These are phyloP conservation scores for Sympetrum striolatum DNA, from an alignment of 2,888 invertebrate species.

Conservation along the genomic window DNA sequence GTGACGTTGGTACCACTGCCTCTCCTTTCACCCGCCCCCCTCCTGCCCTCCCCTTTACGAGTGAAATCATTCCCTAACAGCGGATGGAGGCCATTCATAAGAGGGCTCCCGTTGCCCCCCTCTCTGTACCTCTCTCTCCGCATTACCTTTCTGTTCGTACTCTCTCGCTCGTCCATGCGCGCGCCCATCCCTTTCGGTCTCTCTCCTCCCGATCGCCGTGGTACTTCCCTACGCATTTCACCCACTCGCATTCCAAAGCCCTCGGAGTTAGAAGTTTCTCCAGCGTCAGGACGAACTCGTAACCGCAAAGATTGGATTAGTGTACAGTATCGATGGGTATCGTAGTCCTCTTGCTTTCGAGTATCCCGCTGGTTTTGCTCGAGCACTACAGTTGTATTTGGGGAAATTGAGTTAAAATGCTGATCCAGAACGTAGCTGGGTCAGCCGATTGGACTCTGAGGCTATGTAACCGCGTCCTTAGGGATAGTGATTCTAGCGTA, in stretches of 20 bases:
- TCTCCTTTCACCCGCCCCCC: not conserved
- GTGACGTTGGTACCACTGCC: not conserved
- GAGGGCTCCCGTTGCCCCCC: not conserved
- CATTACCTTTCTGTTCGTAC: not conserved
- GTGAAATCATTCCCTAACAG: conserved; percentile 42
- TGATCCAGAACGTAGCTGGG: too few relatives aligned
- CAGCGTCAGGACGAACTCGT: too few relatives aligned
- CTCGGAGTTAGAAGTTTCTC: not conserved
- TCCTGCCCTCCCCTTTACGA: not conserved
- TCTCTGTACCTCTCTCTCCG: not conserved
- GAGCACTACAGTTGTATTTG: too few relatives aligned
- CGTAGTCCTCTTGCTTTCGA: too few relatives aligned
- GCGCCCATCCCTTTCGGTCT: not conserved
- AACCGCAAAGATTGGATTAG: too few relatives aligned
- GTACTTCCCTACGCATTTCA: not conserved
- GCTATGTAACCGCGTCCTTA: too few relatives aligned
- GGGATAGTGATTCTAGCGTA: too few relatives aligned
- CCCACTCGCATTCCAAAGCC: not conserved
- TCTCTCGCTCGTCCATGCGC: not conserved
- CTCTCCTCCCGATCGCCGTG: not conserved
- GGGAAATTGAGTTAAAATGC: too few relatives aligned
- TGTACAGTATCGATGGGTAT: too few relatives aligned
- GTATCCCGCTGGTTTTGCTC: too few relatives aligned
- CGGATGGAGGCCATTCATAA: conserved; percentile 43
- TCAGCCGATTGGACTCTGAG: too few relatives aligned